phyloP scores from a whole-genome alignment of 2,113 vertebrate genomes.

The Chloebia gouldiae region DNA sequence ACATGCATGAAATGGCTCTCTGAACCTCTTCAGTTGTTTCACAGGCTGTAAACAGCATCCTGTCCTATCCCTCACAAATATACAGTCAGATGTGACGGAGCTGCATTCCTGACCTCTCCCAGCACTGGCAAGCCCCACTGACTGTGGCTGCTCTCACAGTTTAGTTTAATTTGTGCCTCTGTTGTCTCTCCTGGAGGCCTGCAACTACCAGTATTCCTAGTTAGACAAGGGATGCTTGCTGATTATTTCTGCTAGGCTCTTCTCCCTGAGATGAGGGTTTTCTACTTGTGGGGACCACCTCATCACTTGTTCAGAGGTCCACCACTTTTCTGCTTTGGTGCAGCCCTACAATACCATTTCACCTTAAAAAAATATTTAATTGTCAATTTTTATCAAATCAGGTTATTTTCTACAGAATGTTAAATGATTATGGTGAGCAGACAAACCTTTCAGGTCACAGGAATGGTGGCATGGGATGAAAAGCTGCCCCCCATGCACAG shows the following conservation, averaged over 20 bases:
- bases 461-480: not conserved
- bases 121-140: rapidly evolving
- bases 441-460: not conserved
- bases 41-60: not conserved
- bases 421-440: rapidly evolving
- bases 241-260: not conserved
- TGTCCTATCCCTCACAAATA: not conserved
- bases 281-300: not conserved
- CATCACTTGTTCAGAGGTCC: not conserved
- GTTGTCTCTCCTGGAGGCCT: not conserved
- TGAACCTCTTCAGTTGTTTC: not conserved
- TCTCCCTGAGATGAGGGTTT: not conserved
- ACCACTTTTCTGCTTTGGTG: not conserved
- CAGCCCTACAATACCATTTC: not conserved
- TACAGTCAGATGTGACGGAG: not conserved
- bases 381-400: not conserved
- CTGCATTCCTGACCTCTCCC: not conserved
- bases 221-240: not conserved
- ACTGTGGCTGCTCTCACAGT: not conserved
- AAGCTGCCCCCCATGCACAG: not conserved
- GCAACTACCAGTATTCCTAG: not conserved
- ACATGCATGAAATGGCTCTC: not conserved
- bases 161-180: not conserved
- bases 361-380: not conserved
- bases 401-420: not conserved